These are phyloP conservation scores for Microcebus griseorufus DNA, from an alignment of 2,113 vertebrate genomes.

Conservation along the genomic window DNA sequence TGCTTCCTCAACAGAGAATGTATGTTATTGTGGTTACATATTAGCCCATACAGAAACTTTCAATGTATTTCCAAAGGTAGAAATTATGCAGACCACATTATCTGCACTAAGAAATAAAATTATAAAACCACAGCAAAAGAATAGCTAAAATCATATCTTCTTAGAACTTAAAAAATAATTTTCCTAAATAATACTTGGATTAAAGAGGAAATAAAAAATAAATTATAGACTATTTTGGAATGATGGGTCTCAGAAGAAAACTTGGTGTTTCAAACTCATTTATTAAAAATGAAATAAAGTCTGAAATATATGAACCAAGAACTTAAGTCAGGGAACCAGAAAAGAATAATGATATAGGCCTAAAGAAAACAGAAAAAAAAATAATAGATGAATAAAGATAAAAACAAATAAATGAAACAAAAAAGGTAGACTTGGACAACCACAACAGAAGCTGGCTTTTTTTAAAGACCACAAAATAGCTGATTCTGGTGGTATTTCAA, in stretches of 20 bases:
- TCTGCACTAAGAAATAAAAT: background rate
- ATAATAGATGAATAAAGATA: background rate
- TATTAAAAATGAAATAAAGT: background rate
- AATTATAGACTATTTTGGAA: background rate
- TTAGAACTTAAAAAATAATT: background rate
- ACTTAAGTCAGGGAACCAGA: background rate
- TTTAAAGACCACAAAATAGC: background rate
- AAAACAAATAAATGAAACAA: background rate
- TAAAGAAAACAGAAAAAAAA: background rate
- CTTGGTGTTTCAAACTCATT: background rate
- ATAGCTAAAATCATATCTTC: background rate
- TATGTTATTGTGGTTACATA: background rate
- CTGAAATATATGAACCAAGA: background rate
- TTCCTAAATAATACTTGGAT: background rate
- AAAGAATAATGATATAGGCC: background rate
- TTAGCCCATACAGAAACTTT: background rate
- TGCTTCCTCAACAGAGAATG: background rate
- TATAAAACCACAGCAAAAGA: background rate
- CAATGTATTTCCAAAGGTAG: background rate
- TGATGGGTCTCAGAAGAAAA: background rate
- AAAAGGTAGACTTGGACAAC: background rate
- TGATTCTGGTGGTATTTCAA: background rate
- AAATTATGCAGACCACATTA: slow-evolving; percentile 4
- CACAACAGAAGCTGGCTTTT: background rate
- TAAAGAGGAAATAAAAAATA: background rate